Percentiles rank a stretch among this genome's conserved stretches.
phyloP scores from a whole-genome alignment of 2,888 invertebrate genomes.

The Prionchulus punctatus region DNA sequence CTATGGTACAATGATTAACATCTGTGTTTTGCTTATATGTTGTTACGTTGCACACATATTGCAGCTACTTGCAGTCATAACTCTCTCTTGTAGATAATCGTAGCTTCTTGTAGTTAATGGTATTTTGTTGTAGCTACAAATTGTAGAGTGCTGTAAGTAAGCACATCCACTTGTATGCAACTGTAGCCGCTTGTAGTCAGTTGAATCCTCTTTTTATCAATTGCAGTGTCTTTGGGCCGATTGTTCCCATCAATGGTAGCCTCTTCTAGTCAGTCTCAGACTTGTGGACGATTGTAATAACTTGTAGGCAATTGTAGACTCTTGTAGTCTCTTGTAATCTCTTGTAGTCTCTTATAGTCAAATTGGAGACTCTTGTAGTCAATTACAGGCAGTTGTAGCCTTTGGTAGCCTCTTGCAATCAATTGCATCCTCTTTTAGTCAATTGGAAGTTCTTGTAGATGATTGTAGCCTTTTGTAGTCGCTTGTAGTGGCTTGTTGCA shows the following conservation, averaged over 20 bases:
- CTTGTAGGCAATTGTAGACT: conserved; percentile 17
- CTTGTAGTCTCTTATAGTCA: too few species aligned
- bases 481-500: neutral
- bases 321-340: too few species aligned
- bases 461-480: conserved; percentile 8
- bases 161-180: neutral
- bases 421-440: conserved; percentile 20
- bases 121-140: neutral
- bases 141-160: neutral
- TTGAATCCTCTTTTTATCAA: too few species aligned
- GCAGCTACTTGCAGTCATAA: too few species aligned
- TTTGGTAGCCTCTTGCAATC: conserved; percentile 20
- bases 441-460: conserved; percentile 21
- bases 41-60: too few species aligned
- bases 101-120: conserved; percentile 2
- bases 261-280: conserved; percentile 21
- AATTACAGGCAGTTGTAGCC: conserved; percentile 17
- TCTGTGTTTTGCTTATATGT: too few species aligned
- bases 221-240: too few species aligned
- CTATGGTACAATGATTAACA: too few species aligned
- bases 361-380: too few species aligned
- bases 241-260: conserved; percentile 17
- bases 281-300: too few species aligned
- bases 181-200: too few species aligned
- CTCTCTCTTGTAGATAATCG: conserved; percentile 18